Base-by-base conservation (phyloP, 2,113 vertebrate species). In the Scophthalmus maximus region DNA sequence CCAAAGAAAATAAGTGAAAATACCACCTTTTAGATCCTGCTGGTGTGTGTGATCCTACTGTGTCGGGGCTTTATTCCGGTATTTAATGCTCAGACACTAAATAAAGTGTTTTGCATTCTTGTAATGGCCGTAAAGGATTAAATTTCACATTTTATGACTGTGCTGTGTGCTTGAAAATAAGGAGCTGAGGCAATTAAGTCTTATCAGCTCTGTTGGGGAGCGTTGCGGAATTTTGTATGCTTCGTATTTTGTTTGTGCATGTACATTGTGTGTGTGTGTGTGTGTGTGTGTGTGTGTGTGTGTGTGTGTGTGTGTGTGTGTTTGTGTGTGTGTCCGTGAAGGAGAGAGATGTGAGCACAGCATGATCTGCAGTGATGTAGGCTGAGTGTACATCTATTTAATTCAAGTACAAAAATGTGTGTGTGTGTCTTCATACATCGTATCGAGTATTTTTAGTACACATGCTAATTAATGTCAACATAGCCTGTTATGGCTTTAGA, bases 101-200 rank as follows among this genome's bases (percentile, higher is more conserved):
- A 69, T 53, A 57, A 59, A 70, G 22, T 70, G 44, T 69, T 81
- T 79, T 25, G 72, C 76, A 55, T 79, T 82, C 62, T 75, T 70
- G 74, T 79, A 87, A 84, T 82, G 78, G 53, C 76, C 20, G 47
- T 86, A 59, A 79, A 87, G 57, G 67, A 75, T 83, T 84, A 74
- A 52, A 83, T 81, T 89, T 83, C 29, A 70, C 73, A 49, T 88
- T 85, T 82, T 83, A 81, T 68, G 81, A 71, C 72, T 80, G 59
- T 67, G 58, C 76, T 77, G 67, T 84, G 61, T 66, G 67, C 49
- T 81, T 81, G 79, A 84, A 81, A 86, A 91, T 84, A 76, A 88
- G 56, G 57, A 79, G 64, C 68, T 68, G 53, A 69, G 64, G 77
- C 53, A 80, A 78, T 86, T 87, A 85, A 65, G 42, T 60, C 44